phyloP scores from a whole-genome alignment of 1,140 invertebrate genomes.

The Pemphigus obesinymphae region DNA sequence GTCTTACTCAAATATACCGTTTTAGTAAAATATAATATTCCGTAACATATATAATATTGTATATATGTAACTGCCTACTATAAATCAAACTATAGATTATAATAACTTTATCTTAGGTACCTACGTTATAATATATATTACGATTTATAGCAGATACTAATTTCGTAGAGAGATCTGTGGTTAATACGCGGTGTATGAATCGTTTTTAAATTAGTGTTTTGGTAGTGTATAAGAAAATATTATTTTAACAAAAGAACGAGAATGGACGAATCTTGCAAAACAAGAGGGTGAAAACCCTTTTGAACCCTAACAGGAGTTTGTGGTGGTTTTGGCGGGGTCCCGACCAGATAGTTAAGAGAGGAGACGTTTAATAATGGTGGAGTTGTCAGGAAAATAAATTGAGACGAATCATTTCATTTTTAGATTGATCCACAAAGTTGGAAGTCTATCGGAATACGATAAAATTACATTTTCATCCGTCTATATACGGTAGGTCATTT shows the following conservation, averaged over 20 bases:
- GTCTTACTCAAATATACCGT: too few relatives aligned
- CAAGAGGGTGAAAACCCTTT: not conserved
- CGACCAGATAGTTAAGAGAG: not conserved
- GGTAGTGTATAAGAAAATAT: not conserved
- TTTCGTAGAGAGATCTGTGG: not conserved
- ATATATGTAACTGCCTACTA: too few relatives aligned
- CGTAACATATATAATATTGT: too few relatives aligned
- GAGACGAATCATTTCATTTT: constrained; percentile 2
- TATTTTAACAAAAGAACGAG: not conserved
- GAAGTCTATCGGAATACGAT: not conserved
- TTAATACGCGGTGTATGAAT: not conserved
- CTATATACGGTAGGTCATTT: too few relatives aligned
- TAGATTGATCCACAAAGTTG: not conserved
- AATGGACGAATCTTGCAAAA: not conserved
- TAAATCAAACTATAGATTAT: too few relatives aligned
- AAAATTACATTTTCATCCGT: not conserved
- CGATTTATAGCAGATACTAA: too few relatives aligned
- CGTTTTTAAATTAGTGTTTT: too few relatives aligned
- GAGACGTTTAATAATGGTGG: not conserved
- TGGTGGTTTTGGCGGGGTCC: not conserved
- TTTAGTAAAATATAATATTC: too few relatives aligned
- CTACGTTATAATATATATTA: too few relatives aligned
- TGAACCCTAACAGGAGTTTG: not conserved
- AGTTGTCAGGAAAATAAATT: constrained; percentile 9
- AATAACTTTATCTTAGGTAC: too few relatives aligned